These are phyloP conservation scores for Ganaspis sp. DNA, from an alignment of 1,140 invertebrate genomes.

Conservation along the genomic window DNA sequence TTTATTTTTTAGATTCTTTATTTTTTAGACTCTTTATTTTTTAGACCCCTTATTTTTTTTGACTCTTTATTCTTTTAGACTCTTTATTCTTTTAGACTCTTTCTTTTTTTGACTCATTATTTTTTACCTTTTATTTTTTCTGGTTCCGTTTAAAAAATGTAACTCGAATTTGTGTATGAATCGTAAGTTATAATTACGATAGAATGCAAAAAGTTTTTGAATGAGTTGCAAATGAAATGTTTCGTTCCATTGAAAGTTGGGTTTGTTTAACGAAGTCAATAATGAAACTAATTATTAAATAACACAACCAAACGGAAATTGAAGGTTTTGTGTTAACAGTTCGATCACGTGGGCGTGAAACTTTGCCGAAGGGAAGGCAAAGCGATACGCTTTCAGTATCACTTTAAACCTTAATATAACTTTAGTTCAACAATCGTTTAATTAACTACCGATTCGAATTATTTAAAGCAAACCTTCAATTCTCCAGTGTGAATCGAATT, in stretches of 20 bases:
- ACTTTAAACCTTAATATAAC: conserved; percentile 48
- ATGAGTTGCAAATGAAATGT: not conserved
- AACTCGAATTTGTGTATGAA: no score
- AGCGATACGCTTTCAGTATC: conserved; percentile 19
- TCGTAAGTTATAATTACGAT: no score
- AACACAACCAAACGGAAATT: not conserved
- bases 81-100: no score
- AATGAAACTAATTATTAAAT: not conserved
- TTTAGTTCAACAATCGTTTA: conserved; percentile 49
- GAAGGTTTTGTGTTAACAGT: not conserved
- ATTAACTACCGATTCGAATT: conserved; percentile 39
- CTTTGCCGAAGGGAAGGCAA: conserved; percentile 31
- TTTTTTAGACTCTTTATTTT: no score
- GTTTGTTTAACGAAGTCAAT: not conserved
- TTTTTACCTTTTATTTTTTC: no score
- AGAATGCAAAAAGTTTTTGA: not conserved
- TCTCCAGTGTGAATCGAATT: not conserved
- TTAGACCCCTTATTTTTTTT: no score
- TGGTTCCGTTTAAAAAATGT: no score
- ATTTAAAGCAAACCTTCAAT: conserved; percentile 45
- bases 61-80: no score
- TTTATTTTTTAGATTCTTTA: no score
- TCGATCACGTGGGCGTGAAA: not conserved
- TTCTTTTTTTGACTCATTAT: no score
- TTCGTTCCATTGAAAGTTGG: not conserved